These are phyloP conservation scores for Tricholauxania praeusta DNA, from an alignment of 2,888 invertebrate species.

Conservation along the genomic window DNA sequence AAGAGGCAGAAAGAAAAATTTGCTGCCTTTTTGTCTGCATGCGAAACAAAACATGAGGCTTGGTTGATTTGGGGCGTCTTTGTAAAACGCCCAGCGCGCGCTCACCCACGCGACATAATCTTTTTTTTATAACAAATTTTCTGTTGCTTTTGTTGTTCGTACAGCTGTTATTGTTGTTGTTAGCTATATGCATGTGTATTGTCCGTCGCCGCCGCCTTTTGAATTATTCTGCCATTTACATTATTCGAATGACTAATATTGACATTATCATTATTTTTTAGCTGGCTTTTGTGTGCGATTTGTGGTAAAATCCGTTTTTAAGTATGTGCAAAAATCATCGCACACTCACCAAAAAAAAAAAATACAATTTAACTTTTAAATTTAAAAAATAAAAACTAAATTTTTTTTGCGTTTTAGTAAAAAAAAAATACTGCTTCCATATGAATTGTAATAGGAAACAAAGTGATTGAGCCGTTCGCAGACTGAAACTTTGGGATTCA, in stretches of 20 bases:
- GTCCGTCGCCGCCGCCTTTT: slow-evolving; percentile 46
- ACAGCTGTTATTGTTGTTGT: not conserved
- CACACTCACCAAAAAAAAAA: no score
- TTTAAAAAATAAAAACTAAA: no score
- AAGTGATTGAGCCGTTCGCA: no score
- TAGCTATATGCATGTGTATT: not conserved
- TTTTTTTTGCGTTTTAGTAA: no score
- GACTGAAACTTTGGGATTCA: no score
- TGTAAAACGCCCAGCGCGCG: slow-evolving; percentile 5
- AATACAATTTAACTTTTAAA: no score
- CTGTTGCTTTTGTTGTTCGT: not conserved
- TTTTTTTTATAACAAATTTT: slow-evolving; percentile 50
- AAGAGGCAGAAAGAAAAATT: no score
- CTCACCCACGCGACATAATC: not conserved
- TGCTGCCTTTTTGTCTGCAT: slow-evolving; percentile 4
- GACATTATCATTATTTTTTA: slow-evolving; percentile 58
- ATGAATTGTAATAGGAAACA: no score
- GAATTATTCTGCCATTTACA: slow-evolving; percentile 61
- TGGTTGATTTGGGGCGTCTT: not conserved
- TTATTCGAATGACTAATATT: slow-evolving; percentile 63
- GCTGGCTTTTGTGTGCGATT: slow-evolving; percentile 43
- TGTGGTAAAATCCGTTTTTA: slow-evolving; percentile 28
- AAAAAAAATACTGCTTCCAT: no score
- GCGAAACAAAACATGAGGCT: not conserved
- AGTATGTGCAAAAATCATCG: slow-evolving; percentile 26